phyloP scores from a whole-genome alignment of 2,888 invertebrate genomes.

The Microplitis manilae region DNA sequence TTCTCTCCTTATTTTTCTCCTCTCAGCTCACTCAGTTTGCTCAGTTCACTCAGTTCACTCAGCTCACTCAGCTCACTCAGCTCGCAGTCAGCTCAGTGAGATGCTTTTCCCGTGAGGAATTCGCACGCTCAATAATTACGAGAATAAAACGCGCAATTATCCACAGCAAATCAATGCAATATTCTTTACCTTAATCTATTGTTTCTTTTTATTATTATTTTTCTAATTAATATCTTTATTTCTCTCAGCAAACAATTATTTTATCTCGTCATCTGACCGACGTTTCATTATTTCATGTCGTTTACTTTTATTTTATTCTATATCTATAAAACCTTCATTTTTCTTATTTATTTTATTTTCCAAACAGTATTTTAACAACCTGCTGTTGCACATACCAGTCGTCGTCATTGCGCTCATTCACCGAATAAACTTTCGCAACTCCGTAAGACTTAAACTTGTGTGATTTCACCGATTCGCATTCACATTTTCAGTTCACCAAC shows the following conservation, averaged over 20 bases:
- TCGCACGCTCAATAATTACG: slow-evolving; percentile 38
- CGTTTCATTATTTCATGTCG: slow-evolving; percentile 5
- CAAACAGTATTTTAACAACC: slow-evolving; percentile 2
- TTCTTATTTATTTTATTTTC: neutral
- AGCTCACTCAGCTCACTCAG: neutral
- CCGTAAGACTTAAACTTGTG: slow-evolving; percentile 20
- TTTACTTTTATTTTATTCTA: neutral
- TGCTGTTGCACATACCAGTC: neutral
- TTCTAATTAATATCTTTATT: slow-evolving; percentile 9
- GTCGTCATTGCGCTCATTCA: slow-evolving; percentile 44
- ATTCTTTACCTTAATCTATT: slow-evolving; percentile 19
- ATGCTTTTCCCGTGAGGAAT: slow-evolving; percentile 21
- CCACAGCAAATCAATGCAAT: slow-evolving; percentile 25
- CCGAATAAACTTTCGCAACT: slow-evolving; percentile 49
- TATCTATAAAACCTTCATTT: neutral
- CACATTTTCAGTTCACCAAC: slow-evolving; percentile 6
- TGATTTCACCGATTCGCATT: slow-evolving; percentile 45
- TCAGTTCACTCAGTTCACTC: neutral
- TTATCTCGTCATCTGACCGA: neutral
- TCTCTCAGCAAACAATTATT: neutral
- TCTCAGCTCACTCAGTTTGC: neutral
- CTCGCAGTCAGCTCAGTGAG: neutral
- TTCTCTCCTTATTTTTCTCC: slow-evolving; percentile 22
- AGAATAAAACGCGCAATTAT: slow-evolving; percentile 20
- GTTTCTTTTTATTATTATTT: slow-evolving; percentile 25